Percentiles rank a stretch among this genome's conserved stretches.
Conservation (phyloP, 1,140 invertebrate species). For the Radopholus similis region DNA sequence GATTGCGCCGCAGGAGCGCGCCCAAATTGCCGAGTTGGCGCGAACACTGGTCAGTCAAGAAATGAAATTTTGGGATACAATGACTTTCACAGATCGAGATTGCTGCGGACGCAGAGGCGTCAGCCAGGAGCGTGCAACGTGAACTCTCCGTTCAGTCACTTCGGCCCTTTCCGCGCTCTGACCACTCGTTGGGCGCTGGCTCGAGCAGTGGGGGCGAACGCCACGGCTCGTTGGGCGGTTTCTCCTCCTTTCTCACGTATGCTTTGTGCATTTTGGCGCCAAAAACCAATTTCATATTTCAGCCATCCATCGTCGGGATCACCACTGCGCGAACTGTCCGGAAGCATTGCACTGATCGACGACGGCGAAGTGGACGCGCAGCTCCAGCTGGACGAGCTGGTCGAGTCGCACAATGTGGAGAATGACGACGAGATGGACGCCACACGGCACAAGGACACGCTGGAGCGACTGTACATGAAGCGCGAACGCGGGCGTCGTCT, state of each 20-base stretch:
- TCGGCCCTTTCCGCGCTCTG: not conserved
- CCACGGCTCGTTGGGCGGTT: not conserved
- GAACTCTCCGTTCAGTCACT: not conserved
- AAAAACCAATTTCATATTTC: not conserved
- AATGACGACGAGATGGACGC: not conserved
- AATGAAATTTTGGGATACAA: not conserved
- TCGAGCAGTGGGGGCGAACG: not conserved
- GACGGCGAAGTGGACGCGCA: not conserved
- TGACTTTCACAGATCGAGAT: not conserved
- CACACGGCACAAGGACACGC: conserved; percentile 3
- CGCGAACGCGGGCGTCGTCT: not conserved
- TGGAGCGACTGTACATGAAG: conserved; percentile 8
- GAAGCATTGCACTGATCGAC: not conserved
- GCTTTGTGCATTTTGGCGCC: too few species aligned
- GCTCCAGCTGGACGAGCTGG: conserved; percentile 4
- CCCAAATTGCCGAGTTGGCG: too few species aligned
- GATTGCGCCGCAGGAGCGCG: not conserved
- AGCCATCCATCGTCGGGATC: not conserved
- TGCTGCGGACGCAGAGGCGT: not conserved
- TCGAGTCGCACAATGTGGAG: not conserved
- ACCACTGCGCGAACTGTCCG: not conserved
- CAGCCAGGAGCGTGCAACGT: not conserved
- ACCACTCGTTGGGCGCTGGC: not conserved
- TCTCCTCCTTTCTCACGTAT: not conserved
- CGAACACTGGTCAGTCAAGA: too few species aligned